phyloP scores from a whole-genome alignment of 2,888 invertebrate genomes.

The Iphiclides podalirius region DNA sequence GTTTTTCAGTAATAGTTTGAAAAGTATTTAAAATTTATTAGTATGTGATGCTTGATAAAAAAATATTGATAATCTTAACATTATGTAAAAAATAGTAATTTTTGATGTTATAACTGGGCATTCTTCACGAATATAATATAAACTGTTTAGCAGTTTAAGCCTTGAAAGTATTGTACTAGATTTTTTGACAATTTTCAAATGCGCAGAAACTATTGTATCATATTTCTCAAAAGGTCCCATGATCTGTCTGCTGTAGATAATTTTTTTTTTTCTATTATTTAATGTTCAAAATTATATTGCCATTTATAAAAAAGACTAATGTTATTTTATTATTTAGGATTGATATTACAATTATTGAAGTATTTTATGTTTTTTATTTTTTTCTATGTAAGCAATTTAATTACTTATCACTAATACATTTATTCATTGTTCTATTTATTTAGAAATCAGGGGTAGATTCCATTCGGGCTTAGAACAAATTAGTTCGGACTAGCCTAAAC shows the following conservation, averaged over 20 bases:
- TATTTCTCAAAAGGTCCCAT: slow-evolving; percentile 11
- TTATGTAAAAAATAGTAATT: slow-evolving; percentile 13
- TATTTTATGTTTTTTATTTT: slow-evolving; percentile 36
- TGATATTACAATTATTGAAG: slow-evolving; percentile 49
- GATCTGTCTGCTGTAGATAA: slow-evolving; percentile 39
- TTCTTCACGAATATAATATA: neutral
- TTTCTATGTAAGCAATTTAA: no score
- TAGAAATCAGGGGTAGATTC: no score
- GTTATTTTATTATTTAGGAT: slow-evolving; percentile 53
- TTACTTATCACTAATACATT: no score
- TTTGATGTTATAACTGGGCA: slow-evolving; percentile 15
- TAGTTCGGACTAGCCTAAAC: no score
- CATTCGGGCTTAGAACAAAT: no score
- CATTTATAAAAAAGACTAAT: slow-evolving; percentile 77
- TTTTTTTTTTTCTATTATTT: slow-evolving; percentile 46
- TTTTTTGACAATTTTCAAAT: slow-evolving; percentile 12
- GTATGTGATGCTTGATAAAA: no score
- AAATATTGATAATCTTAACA: neutral
- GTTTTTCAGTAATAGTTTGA: no score
- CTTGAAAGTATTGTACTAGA: neutral
- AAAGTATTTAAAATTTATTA: no score
- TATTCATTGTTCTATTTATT: no score
- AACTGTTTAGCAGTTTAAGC: slow-evolving; percentile 6
- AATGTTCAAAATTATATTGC: slow-evolving; percentile 77
- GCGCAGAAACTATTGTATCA: slow-evolving; percentile 12